phyloP scores from a whole-genome alignment of 1,140 invertebrate species.

The Phenacoccus solenopsis region DNA sequence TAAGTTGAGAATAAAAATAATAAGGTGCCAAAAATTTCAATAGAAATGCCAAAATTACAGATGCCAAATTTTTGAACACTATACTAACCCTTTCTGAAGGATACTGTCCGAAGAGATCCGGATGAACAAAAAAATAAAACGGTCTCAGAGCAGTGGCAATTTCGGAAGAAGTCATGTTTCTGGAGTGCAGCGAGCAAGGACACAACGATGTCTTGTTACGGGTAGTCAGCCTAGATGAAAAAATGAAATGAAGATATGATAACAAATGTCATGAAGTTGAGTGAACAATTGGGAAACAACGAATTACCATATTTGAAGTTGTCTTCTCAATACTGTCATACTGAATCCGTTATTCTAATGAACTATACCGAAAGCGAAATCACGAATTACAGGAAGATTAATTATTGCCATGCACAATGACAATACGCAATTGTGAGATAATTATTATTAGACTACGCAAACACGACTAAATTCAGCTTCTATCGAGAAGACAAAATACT shows the following conservation, averaged over 20 bases:
- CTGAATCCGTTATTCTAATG: neutral
- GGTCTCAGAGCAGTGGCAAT: conserved; percentile 78
- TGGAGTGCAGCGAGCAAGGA: neutral
- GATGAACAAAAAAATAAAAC: conserved; percentile 91
- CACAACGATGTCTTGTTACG: neutral
- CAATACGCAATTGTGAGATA: neutral
- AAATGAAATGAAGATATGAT: neutral
- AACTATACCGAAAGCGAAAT: neutral
- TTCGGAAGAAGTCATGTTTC: conserved; percentile 52
- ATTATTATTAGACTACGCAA: neutral
- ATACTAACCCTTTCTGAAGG: conserved; percentile 65
- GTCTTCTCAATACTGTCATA: neutral
- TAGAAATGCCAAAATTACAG: neutral
- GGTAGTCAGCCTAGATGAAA: neutral
- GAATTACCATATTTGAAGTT: neutral
- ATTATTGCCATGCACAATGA: neutral
- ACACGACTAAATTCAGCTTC: neutral
- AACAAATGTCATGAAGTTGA: neutral
- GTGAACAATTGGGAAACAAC: neutral
- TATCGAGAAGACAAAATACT: too few relatives aligned
- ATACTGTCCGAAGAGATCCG: conserved; percentile 83
- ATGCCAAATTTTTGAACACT: conserved; percentile 21
- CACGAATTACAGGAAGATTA: neutral
- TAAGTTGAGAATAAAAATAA: conserved; percentile 28
- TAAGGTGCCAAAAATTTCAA: neutral